phyloP scores from a whole-genome alignment of 2,797 vertebrate genomes.

The Sebastes hubbsi region DNA sequence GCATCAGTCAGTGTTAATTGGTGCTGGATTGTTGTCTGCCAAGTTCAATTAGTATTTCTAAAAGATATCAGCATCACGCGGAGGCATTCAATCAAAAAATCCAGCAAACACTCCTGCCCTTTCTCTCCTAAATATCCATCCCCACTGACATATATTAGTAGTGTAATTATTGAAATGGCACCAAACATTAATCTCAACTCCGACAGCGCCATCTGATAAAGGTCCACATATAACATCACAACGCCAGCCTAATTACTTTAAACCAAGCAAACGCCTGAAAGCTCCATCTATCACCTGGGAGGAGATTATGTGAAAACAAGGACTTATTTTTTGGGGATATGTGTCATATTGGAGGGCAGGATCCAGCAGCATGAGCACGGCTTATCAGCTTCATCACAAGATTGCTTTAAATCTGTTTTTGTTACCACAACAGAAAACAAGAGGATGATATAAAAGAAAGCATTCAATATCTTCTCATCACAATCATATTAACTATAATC shows the following conservation, averaged over 20 bases:
- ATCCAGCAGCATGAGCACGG: neutral
- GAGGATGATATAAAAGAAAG: neutral
- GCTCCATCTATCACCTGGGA: conserved; percentile 50
- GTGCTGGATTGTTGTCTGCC: neutral
- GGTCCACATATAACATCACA: conserved; percentile 38
- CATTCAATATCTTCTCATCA: neutral
- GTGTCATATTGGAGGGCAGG: neutral
- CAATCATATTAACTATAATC: neutral
- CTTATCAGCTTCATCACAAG: conserved; percentile 23
- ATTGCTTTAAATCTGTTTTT: conserved; percentile 1
- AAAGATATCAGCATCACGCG: neutral
- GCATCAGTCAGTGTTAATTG: neutral
- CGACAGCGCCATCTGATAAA: conserved; percentile 48
- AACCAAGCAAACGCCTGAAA: conserved; percentile 19
- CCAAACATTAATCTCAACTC: conserved; percentile 52
- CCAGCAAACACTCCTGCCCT: neutral
- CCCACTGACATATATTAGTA: conserved; percentile 41
- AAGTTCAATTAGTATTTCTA: neutral
- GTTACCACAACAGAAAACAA: neutral
- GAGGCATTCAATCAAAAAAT: neutral
- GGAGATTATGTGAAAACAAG: neutral
- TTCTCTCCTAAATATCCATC: conserved; percentile 23
- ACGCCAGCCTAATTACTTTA: conserved; percentile 38
- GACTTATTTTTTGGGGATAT: neutral
- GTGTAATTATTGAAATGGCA: conserved; percentile 59